phyloP scores from a whole-genome alignment of 2,888 invertebrate species.

The Agrenia bidenticulata region DNA sequence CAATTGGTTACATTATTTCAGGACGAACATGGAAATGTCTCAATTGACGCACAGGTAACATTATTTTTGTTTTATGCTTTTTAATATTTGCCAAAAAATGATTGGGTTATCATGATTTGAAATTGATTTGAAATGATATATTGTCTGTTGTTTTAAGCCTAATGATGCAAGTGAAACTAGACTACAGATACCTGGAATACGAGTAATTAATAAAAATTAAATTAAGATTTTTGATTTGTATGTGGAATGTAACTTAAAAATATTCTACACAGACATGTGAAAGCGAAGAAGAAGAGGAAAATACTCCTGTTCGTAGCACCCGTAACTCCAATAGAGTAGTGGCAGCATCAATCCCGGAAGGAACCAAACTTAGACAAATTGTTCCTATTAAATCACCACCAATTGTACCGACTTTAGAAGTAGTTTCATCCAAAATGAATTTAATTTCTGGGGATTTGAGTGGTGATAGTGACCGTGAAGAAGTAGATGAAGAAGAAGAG shows the following conservation, averaged over 20 bases:
- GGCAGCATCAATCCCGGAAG: no score
- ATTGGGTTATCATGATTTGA: no score
- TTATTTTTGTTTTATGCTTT: not conserved
- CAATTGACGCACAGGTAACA: slow-evolving; percentile 49
- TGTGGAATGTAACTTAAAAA: not conserved
- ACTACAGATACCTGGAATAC: slow-evolving; percentile 72
- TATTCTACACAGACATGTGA: slow-evolving; percentile 17
- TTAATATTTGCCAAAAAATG: no score
- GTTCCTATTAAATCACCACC: no score
- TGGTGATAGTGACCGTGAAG: no score
- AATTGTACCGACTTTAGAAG: no score
- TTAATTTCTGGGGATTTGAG: no score
- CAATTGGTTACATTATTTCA: slow-evolving; percentile 10
- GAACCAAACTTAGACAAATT: no score
- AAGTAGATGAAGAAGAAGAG: no score
- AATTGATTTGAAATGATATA: no score
- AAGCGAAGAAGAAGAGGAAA: slow-evolving; percentile 29
- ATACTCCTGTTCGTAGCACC: not conserved
- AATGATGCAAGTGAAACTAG: slow-evolving; percentile 78
- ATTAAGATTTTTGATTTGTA: not conserved
- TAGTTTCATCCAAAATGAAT: no score
- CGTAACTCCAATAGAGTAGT: not conserved
- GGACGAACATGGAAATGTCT: slow-evolving; percentile 52
- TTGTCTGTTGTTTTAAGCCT: slow-evolving; percentile 63
- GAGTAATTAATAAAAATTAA: slow-evolving; percentile 55